These are phyloP conservation scores for Protonemura montana DNA, from an alignment of 2,888 invertebrate species.

Conservation along the genomic window DNA sequence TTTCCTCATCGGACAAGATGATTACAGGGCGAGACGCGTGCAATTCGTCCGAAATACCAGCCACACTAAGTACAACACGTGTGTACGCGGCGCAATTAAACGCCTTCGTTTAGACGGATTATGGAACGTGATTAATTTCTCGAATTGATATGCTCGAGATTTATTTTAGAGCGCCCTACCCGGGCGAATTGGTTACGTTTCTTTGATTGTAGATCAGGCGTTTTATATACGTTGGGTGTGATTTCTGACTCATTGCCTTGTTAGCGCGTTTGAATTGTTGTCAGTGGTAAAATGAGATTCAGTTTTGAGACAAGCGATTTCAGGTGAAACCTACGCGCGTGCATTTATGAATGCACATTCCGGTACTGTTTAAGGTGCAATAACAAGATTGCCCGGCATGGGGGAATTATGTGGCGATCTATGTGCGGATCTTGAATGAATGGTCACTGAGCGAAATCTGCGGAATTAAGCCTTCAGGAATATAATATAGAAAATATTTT, in stretches of 20 bases:
- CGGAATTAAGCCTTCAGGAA: not conserved
- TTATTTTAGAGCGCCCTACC: not conserved
- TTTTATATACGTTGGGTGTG: not conserved
- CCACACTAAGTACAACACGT: not conserved
- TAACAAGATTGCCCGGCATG: not conserved
- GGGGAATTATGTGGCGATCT: not conserved
- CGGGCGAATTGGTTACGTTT: not conserved
- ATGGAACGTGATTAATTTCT: not conserved
- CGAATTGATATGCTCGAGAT: not conserved
- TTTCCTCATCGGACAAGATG: slow-evolving; percentile 7
- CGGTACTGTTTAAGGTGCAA: not conserved
- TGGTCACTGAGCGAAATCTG: not conserved
- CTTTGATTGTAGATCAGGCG: not conserved
- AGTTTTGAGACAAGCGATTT: not conserved
- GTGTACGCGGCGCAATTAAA: not conserved
- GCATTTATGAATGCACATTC: not conserved
- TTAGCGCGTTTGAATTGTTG: not conserved
- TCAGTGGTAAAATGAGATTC: not conserved
- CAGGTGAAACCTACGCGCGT: not conserved
- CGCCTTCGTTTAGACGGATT: not conserved
- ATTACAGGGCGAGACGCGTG: not conserved
- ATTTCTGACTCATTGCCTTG: not conserved
- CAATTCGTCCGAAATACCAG: not conserved
- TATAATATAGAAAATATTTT: not conserved
- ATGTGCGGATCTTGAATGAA: not conserved